Conservation (phyloP, 2,888 invertebrate genomes). For the Argyra leucocephala region DNA sequence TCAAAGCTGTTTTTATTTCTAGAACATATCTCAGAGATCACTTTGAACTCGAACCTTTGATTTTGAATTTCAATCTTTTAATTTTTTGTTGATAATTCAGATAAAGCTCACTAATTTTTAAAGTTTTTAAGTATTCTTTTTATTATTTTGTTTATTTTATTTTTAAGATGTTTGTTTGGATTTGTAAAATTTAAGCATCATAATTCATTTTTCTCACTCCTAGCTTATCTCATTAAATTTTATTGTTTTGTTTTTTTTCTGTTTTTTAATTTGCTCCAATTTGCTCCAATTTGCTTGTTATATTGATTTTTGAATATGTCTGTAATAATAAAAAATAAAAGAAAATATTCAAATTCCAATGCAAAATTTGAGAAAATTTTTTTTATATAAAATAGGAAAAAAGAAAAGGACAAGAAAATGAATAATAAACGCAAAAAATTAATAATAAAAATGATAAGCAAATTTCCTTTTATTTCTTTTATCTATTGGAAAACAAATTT, state of each 20-base stretch:
- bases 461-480: background rate
- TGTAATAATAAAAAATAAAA: background rate
- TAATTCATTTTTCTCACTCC: background rate
- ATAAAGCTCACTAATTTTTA: no score
- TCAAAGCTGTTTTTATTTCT: no score
- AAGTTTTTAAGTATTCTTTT: no score
- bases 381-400: background rate
- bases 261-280: background rate
- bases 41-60: no score
- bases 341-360: background rate
- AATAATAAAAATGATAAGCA: slow-evolving; percentile 4
- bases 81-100: no score
- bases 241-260: background rate
- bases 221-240: background rate
- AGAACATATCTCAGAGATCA: no score
- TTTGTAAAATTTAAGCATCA: no score
- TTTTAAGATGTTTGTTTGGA: no score
- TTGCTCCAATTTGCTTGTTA: background rate
- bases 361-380: background rate
- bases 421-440: no score
- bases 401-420: background rate
- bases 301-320: background rate
- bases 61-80: no score
- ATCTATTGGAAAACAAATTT: background rate
- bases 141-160: no score